Base-by-base conservation (phyloP, 2,888 invertebrate genomes). In the Sinohyriopsis cumingii region DNA sequence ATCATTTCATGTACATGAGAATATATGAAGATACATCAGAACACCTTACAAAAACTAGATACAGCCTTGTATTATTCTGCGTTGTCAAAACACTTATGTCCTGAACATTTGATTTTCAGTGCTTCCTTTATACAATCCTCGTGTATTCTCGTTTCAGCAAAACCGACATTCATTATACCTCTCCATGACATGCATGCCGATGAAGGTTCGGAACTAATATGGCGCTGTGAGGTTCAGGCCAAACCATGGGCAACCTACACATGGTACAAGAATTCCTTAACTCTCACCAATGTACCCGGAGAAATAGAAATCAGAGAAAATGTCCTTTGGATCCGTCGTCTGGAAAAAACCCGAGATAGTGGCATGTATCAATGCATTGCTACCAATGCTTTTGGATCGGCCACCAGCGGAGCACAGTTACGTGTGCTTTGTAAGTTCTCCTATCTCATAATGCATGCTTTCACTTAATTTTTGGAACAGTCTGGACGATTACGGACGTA, bases 351-450 rank as follows among this genome's bases (percentile, higher is more conserved):
- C 12, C 66, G 94, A 82, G 98, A 98, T 89, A 94, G 95, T 67
- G 98, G 96, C 33, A 97, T 98, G 96, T 98, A 95, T 89, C 98
- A 98, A 86, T 98, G 98, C 89, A 93, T 94, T 82, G 98, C 98
- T 0, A 93, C 92, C 70, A 98, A 98, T 92, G 95, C 95, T 78
- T 91, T 97, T 15, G 96, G 95, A 86, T 94, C 94, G 0, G 93
- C 93, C 68, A 97, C 94, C 89, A 96, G 97, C 0, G 95, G 96
- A 7, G 97, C 95, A 0, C 97, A 98, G 85, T 91, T 98, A 33
- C 91, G 97, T 82, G 96, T 98, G 33, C 91, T 98, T 65, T 94
- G 96, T 91, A 92, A 94, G 91, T 90, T 19, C 19, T 24, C 20
- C 15, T 45, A 12, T 45, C 45, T 12, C 15, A 45, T 15, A 15